Base-by-base conservation (phyloP, 2,113 vertebrate genomes). In the Clarias macrocephalus region DNA sequence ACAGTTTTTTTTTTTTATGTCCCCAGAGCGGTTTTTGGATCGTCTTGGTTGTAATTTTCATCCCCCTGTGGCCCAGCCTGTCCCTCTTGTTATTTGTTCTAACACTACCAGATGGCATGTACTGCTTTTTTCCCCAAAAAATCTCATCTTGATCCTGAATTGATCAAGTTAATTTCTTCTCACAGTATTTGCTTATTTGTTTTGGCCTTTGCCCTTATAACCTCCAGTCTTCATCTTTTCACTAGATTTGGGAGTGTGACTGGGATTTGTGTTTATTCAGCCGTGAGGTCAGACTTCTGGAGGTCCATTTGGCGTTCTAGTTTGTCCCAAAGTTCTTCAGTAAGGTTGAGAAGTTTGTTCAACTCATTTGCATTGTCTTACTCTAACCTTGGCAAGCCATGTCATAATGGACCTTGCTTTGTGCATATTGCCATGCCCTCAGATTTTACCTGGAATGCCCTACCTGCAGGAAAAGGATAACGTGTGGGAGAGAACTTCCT, bases 81-180 rank as follows among this genome's bases (percentile, higher is more conserved):
- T 42, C 33, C 33, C 42, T 73, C 3, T 73, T 72, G 63, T 65
- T 68, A 42, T 73, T 37, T 42, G 33, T 12, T 73, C 33, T 42
- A 73, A 73, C 70, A 73, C 9, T 73, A 42, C 70, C 70, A 73
- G 70, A 73, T 73, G 70, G 70, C 70, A 72, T 72, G 30, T 72
- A 72, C 30, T 37, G 68, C 30, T 33, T 70, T 33, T 59, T 7
- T 19, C 1, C 57, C 60, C 0, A 11, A 7, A 7, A 6, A 30
- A 30, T 30, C 13, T 30, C 3, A 30, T 68, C 65, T 30, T n/a
- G n/a, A 68, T n/a, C 37, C 18, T 37, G 66, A 70, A 18, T 33
- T 70, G 28, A 30, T 18, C 66, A 8, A 33, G 15, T 33, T 30
- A 15, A 68, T 28, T 33, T 68, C n/a, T 28, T 68, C 33, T 33